Percentiles rank a stretch among this genome's conserved stretches.
Conservation (phyloP, 2,888 invertebrate species). For the Gymnoscelis rufifasciata region DNA sequence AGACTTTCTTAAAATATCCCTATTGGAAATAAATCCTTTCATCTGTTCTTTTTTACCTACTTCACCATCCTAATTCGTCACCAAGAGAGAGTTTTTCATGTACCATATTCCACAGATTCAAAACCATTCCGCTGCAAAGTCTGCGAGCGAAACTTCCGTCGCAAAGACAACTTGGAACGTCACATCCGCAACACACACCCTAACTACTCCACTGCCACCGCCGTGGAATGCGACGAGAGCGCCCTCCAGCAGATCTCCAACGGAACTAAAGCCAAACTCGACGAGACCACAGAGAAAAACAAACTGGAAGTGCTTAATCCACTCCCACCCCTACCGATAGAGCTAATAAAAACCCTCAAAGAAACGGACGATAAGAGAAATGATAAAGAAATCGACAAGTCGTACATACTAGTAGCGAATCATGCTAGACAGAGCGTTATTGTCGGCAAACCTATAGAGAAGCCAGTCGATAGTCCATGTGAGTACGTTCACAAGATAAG, state of each 20-base stretch:
- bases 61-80: too few species aligned
- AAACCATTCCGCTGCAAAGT: conserved; percentile 85
- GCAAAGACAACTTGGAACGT: conserved; percentile 88
- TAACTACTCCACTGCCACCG: conserved; percentile 54
- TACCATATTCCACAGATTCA: conserved; percentile 77
- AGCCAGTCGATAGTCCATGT: conserved; percentile 38
- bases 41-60: too few species aligned
- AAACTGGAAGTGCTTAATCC: conserved; percentile 58
- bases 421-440: conserved; percentile 70
- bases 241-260: conserved; percentile 44
- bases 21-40: too few species aligned
- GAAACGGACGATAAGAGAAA: conserved; percentile 24
- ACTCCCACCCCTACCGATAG: conserved; percentile 57
- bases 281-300: conserved; percentile 42
- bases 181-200: conserved; percentile 88
- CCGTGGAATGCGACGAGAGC: conserved; percentile 55
- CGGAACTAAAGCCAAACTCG: conserved; percentile 8
- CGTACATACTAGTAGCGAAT: conserved; percentile 68
- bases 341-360: conserved; percentile 51
- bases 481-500: conserved; percentile 71
- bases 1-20: too few species aligned
- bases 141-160: conserved; percentile 84
- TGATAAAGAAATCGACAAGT: conserved; percentile 45
- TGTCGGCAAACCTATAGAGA: conserved; percentile 50
- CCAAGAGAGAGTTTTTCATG: too few species aligned